Percentiles rank a stretch among this genome's conserved stretches.
Conservation (phyloP, 2,888 invertebrate genomes). For the Drosophila helvetica region DNA sequence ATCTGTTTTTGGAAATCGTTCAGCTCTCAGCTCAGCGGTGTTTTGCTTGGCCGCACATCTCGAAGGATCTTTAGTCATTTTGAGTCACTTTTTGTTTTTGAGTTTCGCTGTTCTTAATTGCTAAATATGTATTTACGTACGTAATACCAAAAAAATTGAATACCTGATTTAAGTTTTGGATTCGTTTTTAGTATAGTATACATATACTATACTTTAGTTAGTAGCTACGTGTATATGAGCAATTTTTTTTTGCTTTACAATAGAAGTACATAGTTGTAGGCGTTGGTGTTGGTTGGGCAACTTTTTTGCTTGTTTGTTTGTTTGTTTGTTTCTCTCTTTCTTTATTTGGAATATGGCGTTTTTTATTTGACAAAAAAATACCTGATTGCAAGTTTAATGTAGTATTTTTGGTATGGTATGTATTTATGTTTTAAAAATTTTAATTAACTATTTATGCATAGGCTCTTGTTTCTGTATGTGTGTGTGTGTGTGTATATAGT, state of each 20-base stretch:
- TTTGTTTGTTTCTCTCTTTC: constrained; percentile 21
- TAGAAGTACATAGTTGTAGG: constrained; percentile 34
- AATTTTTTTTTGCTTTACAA: constrained; percentile 42
- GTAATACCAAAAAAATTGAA: constrained; percentile 73
- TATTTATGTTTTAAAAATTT: constrained; percentile 57
- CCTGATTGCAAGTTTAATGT: constrained; percentile 59
- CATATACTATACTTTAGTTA: constrained; percentile 43
- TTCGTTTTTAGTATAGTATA: constrained; percentile 62
- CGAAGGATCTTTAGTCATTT: constrained; percentile 36
- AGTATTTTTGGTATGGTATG: constrained; percentile 62
- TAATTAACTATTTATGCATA: constrained; percentile 63
- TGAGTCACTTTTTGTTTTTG: constrained; percentile 20
- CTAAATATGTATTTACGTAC: constrained; percentile 47
- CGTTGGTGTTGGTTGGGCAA: constrained; percentile 24
- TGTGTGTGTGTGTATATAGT: constrained; percentile 37
- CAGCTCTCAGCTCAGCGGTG: neutral
- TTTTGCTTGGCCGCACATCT: constrained; percentile 19
- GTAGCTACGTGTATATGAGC: constrained; percentile 70
- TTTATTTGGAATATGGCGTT: constrained; percentile 60
- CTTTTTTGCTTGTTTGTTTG: neutral
- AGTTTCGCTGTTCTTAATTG: constrained; percentile 38
- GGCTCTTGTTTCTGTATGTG: constrained; percentile 45
- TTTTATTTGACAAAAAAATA: constrained; percentile 53
- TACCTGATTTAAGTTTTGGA: constrained; percentile 78
- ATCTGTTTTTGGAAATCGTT: constrained; percentile 34